These are phyloP conservation scores for Benitochromis conjunctus DNA, from an alignment of 2,113 vertebrate species.

Conservation along the genomic window DNA sequence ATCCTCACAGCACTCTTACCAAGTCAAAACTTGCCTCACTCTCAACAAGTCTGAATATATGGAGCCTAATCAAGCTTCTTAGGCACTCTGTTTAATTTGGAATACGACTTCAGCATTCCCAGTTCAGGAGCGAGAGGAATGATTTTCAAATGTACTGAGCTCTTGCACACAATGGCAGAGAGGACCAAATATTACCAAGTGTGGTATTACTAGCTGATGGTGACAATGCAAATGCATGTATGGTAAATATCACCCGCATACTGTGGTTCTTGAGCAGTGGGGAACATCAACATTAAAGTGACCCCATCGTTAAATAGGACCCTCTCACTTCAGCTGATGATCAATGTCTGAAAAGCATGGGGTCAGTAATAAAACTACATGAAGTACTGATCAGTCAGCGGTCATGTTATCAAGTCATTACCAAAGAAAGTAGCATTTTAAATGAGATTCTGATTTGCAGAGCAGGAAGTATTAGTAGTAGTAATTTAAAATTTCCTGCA, in stretches of 20 bases:
- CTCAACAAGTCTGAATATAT: neutral
- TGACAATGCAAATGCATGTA: neutral
- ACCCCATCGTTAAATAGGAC: neutral
- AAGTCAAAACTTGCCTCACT: neutral
- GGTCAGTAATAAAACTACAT: too few species aligned
- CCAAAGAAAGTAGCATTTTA: neutral
- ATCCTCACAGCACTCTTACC: neutral
- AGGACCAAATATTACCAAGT: neutral
- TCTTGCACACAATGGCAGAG: neutral
- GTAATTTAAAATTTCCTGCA: neutral
- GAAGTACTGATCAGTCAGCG: neutral
- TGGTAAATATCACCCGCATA: neutral
- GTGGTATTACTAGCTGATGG: neutral
- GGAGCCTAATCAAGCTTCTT: neutral
- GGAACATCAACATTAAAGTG: neutral
- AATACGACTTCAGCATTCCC: neutral
- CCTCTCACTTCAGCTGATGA: neutral
- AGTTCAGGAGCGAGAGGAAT: neutral
- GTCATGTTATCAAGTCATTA: neutral
- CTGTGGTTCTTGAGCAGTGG: neutral
- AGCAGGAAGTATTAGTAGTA: neutral
- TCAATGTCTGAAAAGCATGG: neutral
- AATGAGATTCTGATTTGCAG: rapidly evolving
- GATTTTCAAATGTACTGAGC: neutral
- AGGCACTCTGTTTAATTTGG: neutral